Percentiles rank a stretch among this genome's conserved stretches.
phyloP scores from a whole-genome alignment of 2,113 vertebrate genomes.

The Lipotes vexillifer region DNA sequence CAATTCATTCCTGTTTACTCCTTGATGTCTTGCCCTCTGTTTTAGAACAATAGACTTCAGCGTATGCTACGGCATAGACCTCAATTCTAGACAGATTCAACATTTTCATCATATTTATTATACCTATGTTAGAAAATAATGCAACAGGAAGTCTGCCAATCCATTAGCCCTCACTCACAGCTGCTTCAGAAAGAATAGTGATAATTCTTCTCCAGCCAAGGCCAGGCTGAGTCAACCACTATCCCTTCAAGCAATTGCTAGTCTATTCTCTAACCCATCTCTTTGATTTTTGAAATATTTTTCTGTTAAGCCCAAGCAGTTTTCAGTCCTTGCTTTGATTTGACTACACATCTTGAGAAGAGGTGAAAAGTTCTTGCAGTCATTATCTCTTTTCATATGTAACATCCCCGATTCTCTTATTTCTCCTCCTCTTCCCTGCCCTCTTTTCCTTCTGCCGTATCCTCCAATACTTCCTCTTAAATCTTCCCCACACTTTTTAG shows the following conservation, averaged over 20 bases:
- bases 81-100: neutral
- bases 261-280: neutral
- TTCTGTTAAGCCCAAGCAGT: neutral
- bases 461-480: neutral
- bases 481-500: neutral
- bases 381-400: neutral
- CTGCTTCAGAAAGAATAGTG: neutral
- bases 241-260: neutral
- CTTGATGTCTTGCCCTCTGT: neutral
- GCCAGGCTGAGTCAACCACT: neutral
- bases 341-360: neutral
- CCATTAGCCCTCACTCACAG: neutral
- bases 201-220: neutral
- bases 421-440: accelerated
- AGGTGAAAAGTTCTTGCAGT: neutral
- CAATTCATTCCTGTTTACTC: neutral
- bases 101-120: neutral
- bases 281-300: neutral
- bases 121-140: neutral
- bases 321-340: neutral
- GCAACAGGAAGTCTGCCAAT: neutral
- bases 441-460: neutral
- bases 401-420: neutral
- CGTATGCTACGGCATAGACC: neutral
- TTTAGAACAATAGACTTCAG: neutral